Conservation (phyloP, 2,888 invertebrate genomes). For the Rotaria sp. region DNA sequence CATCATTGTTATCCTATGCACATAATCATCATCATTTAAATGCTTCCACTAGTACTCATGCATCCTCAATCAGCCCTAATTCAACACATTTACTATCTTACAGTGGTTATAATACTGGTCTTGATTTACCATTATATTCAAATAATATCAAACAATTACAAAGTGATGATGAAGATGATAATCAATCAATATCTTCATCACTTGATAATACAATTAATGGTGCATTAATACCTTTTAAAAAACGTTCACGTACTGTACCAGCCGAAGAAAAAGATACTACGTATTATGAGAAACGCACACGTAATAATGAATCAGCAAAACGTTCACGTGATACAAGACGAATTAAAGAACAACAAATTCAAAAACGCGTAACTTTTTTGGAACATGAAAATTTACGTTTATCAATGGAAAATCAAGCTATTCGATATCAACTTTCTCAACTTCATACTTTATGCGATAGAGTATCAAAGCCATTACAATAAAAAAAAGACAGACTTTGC, state of each 20-base stretch:
- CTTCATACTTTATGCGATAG: background rate
- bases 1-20: no score
- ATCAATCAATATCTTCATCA: background rate
- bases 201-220: background rate
- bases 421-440: background rate
- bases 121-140: no score
- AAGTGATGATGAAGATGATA: no score
- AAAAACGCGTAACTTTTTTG: background rate
- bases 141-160: no score
- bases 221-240: background rate
- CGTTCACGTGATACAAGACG: background rate
- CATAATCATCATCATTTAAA: background rate
- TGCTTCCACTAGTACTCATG: background rate
- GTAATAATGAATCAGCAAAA: background rate
- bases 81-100: no score
- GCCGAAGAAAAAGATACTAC: background rate
- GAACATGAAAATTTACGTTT: background rate
- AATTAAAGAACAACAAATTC: background rate
- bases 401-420: background rate
- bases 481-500: background rate
- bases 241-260: background rate
- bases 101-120: no score
- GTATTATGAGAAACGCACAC: conserved; percentile 12
- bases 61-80: background rate
- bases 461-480: background rate